Conservation (phyloP, 2,113 vertebrate genomes). For the Phoxinus phoxinus region DNA sequence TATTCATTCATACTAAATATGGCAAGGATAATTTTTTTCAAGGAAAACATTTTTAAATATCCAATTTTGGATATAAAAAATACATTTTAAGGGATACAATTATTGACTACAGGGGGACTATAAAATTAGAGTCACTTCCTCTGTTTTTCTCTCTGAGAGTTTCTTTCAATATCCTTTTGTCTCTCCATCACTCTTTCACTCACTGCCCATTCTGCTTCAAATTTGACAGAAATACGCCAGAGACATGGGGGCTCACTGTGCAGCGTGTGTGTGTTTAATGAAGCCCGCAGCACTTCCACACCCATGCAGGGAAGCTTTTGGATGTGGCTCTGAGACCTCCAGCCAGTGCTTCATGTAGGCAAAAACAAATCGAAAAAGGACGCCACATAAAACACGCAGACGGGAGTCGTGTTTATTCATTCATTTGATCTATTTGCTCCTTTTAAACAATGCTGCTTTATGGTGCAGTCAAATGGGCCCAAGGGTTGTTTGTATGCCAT, state of each 20-base stretch:
- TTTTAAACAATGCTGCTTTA: slow-evolving; percentile 76
- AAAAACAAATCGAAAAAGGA: slow-evolving; percentile 77
- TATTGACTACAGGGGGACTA: neutral
- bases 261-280: slow-evolving; percentile 61
- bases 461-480: slow-evolving; percentile 68
- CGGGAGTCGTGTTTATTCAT: slow-evolving; percentile 70
- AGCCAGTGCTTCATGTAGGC: slow-evolving; percentile 73
- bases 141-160: slow-evolving; percentile 1
- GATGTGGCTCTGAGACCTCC: slow-evolving; percentile 62
- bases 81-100: too few species aligned
- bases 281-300: slow-evolving; percentile 68
- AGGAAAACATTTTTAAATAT: too few species aligned
- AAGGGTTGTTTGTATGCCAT: slow-evolving; percentile 60
- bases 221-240: slow-evolving; percentile 65
- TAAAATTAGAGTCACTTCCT: neutral
- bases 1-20: too few species aligned
- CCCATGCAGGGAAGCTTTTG: slow-evolving; percentile 68
- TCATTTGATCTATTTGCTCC: slow-evolving; percentile 74
- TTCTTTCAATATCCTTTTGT: neutral
- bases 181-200: slow-evolving; percentile 19
- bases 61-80: too few species aligned
- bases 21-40: too few species aligned
- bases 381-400: slow-evolving; percentile 78
- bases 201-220: slow-evolving; percentile 8
- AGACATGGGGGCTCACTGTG: slow-evolving; percentile 47